phyloP scores from a whole-genome alignment of 2,113 vertebrate genomes.

The Eudyptes chrysolophus region DNA sequence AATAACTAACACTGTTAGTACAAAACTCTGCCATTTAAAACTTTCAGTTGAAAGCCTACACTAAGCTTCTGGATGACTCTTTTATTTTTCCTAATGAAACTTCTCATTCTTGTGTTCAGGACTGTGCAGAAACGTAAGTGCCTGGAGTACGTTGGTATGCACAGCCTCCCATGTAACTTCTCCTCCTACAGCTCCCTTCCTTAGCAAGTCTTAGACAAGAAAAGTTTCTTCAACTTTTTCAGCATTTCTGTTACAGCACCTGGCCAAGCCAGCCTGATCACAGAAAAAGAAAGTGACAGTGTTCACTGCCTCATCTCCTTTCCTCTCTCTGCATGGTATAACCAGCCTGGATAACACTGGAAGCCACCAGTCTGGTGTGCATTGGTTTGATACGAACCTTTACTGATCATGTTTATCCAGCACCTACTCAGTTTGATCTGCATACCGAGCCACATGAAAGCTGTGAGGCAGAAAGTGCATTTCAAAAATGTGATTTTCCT shows the following conservation, averaged over 20 bases:
- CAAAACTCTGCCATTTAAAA: not conserved
- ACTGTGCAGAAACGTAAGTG: not conserved
- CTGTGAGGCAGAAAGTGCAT: slow-evolving; percentile 64
- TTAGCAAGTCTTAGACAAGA: not conserved
- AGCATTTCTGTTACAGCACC: slow-evolving; percentile 2
- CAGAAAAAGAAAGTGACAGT: not conserved
- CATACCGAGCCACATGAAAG: slow-evolving; percentile 9
- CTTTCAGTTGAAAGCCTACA: not conserved
- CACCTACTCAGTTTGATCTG: slow-evolving; percentile 37
- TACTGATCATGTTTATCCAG: slow-evolving; percentile 48
- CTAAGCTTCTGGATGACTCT: not conserved
- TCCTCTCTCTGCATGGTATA: slow-evolving; percentile 34
- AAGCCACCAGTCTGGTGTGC: slow-evolving; percentile 37
- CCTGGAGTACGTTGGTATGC: not conserved
- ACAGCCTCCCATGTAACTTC: not conserved
- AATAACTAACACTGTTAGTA: not conserved
- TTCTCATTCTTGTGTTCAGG: not conserved
- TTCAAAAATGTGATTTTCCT: slow-evolving; percentile 62
- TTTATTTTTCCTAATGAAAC: not conserved
- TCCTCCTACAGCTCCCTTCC: not conserved
- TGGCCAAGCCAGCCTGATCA: not conserved
- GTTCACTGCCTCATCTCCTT: slow-evolving; percentile 20
- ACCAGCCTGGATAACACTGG: slow-evolving; percentile 27
- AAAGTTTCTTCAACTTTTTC: slow-evolving; percentile 42
- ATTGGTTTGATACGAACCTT: slow-evolving; percentile 25